Conservation (phyloP, 2,888 invertebrate species). For the Crioceris asparagi region DNA sequence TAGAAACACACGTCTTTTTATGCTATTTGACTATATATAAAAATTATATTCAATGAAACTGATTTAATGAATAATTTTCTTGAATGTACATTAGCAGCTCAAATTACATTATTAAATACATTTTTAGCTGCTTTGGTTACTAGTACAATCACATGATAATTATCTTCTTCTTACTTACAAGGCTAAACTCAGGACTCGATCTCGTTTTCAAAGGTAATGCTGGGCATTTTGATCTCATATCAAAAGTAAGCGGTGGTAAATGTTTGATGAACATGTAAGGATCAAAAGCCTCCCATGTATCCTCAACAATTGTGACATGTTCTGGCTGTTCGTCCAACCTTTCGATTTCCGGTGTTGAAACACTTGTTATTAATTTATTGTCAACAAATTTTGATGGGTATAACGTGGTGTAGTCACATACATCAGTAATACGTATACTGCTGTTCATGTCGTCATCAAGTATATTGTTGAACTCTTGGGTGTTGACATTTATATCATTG, state of each 20-base stretch:
- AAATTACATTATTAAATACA: no score
- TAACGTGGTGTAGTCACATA: slow-evolving; percentile 30
- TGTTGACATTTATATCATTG: slow-evolving; percentile 34
- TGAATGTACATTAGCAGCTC: no score
- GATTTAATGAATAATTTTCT: no score
- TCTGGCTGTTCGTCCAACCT: slow-evolving; percentile 34
- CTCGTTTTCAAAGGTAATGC: slow-evolving; percentile 86
- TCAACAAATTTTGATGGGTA: slow-evolving; percentile 25
- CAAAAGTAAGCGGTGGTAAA: slow-evolving; percentile 69
- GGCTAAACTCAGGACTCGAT: slow-evolving; percentile 86
- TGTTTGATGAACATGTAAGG: slow-evolving; percentile 88
- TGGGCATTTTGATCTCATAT: slow-evolving; percentile 62
- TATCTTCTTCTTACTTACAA: no score
- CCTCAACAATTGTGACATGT: slow-evolving; percentile 38
- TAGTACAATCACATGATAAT: no score
- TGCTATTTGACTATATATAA: no score
- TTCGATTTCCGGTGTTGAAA: slow-evolving; percentile 26
- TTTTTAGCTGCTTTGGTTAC: no score
- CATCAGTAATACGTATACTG: slow-evolving; percentile 25
- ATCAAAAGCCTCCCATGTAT: slow-evolving; percentile 73
- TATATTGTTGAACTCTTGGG: slow-evolving; percentile 43
- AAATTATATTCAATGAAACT: no score
- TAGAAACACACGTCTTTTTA: no score
- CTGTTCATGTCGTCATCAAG: slow-evolving; percentile 43
- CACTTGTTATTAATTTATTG: slow-evolving; percentile 30